Evolutionary conservation across 2,888 invertebrate species (phyloP).

Genomic region (Hypolimnas misippus): DNA sequence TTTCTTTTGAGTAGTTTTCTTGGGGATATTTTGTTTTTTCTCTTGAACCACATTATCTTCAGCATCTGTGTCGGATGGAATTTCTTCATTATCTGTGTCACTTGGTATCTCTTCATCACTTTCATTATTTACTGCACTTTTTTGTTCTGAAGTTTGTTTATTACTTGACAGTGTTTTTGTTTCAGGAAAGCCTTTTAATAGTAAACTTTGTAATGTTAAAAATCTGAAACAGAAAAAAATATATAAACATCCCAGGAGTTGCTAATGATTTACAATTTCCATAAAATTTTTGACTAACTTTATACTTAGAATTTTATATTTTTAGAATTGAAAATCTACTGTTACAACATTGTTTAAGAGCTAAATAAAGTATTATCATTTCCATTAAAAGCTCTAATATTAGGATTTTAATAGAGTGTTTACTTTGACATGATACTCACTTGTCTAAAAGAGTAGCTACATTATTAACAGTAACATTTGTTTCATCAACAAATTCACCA

Average conservation of each 20-base stretch:
- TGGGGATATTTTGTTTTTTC: constrained; percentile 39
- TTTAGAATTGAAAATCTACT: no score
- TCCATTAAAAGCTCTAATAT: no score
- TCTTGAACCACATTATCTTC: constrained; percentile 61
- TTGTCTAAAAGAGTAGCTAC: constrained; percentile 86
- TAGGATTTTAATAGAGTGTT: no score
- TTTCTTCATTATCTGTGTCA: constrained; percentile 86
- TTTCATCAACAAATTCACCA: constrained; percentile 78
- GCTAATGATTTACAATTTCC: background rate
- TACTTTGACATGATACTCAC: constrained; percentile 51
- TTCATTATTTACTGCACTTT: constrained; percentile 52
- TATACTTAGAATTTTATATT: no score
- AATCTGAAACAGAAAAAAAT: constrained; percentile 61
- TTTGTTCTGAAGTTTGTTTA: constrained; percentile 42
- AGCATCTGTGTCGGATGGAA: constrained; percentile 84
- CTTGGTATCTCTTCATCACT: constrained; percentile 75
- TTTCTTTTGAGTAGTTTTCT: constrained; percentile 61
- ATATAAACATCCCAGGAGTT: background rate
- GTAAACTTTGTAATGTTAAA: constrained; percentile 66
- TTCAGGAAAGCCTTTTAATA: constrained; percentile 87
- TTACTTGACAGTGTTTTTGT: constrained; percentile 82
- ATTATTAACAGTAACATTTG: constrained; percentile 79
- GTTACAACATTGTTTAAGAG: no score
- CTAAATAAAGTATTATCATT: no score
- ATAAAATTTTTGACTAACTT: no score